A percentile compares a stretch with the other conserved stretches of the same genome.
Evolutionary conservation across 1,140 invertebrate genomes (phyloP).

Genomic region (Colletes gigas): DNA sequence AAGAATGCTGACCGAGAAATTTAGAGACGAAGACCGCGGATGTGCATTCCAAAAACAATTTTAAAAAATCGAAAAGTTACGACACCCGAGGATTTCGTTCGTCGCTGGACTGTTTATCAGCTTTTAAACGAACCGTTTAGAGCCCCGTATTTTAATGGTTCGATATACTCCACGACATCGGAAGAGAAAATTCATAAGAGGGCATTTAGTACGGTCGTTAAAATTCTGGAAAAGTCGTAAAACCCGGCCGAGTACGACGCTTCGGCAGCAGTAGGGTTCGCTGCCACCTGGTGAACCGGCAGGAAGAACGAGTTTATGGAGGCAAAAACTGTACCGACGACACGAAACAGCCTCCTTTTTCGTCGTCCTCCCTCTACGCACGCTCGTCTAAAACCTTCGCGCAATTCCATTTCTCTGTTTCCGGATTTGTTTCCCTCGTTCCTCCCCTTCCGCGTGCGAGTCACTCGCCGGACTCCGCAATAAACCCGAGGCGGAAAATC

Average conservation of each 20-base stretch:
- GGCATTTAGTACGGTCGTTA: conserved; percentile 74
- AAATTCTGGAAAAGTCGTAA: conserved; percentile 79
- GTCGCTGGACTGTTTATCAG: conserved; percentile 17
- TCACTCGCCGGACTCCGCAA: not conserved
- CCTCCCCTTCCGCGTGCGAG: conserved; percentile 4
- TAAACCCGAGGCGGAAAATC: conserved; percentile 38
- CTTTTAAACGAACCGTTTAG: conserved; percentile 37
- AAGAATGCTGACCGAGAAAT: too few relatives aligned
- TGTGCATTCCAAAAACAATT: too few relatives aligned
- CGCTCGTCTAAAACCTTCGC: conserved; percentile 2
- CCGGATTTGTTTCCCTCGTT: conserved; percentile 28
- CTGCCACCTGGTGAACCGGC: conserved; percentile 43
- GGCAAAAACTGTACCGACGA: conserved; percentile 68
- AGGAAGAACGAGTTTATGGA: conserved; percentile 70
- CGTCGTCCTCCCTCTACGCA: conserved; percentile 14
- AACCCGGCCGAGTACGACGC: conserved; percentile 51
- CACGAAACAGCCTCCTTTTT: conserved; percentile 64
- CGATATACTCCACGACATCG: conserved; percentile 36
- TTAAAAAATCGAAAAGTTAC: too few relatives aligned
- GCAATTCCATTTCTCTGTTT: conserved; percentile 29
- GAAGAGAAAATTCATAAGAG: conserved; percentile 30
- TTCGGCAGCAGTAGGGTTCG: conserved; percentile 15
- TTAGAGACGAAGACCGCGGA: too few relatives aligned
- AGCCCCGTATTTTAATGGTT: conserved; percentile 26
- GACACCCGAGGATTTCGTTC: not conserved